A percentile compares a stretch with the other conserved stretches of the same genome.
Evolutionary conservation across 2,888 invertebrate genomes (phyloP).

Genomic region (Aquatica leii): DNA sequence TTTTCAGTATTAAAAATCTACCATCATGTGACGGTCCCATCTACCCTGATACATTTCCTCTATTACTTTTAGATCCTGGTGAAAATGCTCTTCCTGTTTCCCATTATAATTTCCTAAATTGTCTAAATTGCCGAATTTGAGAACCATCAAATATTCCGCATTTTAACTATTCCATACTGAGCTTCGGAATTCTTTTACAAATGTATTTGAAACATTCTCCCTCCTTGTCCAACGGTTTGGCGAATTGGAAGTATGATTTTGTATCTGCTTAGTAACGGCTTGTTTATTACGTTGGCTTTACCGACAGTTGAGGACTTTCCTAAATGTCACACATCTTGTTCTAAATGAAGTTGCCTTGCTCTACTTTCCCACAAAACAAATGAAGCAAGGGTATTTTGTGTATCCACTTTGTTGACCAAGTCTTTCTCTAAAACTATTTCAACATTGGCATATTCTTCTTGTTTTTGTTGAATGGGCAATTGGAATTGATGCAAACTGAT

Average conservation of each 20-base stretch:
- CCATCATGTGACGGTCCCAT: too few relatives aligned
- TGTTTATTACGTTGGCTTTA: not conserved
- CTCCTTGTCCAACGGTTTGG: not conserved
- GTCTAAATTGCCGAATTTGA: not conserved
- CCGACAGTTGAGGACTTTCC: constrained; percentile 12
- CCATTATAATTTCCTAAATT: too few relatives aligned
- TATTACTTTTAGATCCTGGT: too few relatives aligned
- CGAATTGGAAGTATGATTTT: constrained; percentile 20
- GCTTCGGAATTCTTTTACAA: not conserved
- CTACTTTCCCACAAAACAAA: constrained; percentile 44
- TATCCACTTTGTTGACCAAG: constrained; percentile 42
- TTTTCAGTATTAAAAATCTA: too few relatives aligned
- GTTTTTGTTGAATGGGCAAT: not conserved
- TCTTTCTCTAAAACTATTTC: constrained; percentile 26
- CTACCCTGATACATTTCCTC: too few relatives aligned
- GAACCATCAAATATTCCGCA: not conserved
- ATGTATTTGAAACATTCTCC: not conserved
- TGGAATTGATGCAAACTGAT: too few relatives aligned
- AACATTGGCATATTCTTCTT: not conserved
- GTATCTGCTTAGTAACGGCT: constrained; percentile 19
- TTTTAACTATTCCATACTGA: not conserved
- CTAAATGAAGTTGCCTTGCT: constrained; percentile 39
- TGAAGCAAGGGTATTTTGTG: constrained; percentile 43
- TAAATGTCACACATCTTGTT: constrained; percentile 32
- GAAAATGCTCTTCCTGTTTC: too few relatives aligned